A percentile compares a stretch with the other conserved stretches of the same genome.
Evolutionary conservation across 2,113 vertebrate genomes (phyloP).

Genomic region (Epinephelus moara): DNA sequence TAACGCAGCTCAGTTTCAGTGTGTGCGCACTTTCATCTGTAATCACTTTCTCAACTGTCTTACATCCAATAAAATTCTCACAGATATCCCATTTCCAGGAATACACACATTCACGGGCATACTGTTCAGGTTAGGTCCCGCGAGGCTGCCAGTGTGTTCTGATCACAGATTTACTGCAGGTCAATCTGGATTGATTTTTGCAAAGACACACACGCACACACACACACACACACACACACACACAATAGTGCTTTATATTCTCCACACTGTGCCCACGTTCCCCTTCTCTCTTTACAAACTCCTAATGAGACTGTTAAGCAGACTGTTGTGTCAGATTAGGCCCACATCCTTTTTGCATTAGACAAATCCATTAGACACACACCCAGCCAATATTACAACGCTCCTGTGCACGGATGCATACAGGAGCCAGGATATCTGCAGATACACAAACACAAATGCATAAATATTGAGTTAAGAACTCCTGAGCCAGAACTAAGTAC

Average conservation of each 20-base stretch:
- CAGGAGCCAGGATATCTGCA: slow-evolving; percentile 1
- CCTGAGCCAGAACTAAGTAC: neutral
- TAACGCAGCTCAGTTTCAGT: neutral
- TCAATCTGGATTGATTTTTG: slow-evolving; percentile 37
- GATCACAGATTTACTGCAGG: slow-evolving; percentile 55
- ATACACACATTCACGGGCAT: slow-evolving; percentile 32
- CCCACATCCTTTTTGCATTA: slow-evolving; percentile 65
- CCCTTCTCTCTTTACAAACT: slow-evolving; percentile 33
- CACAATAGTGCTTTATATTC: slow-evolving; percentile 44
- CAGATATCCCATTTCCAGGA: slow-evolving; percentile 48
- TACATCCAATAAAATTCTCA: slow-evolving; percentile 54
- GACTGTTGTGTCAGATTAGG: slow-evolving; percentile 45
- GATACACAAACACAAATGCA: slow-evolving; percentile 26
- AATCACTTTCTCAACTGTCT: slow-evolving; percentile 45
- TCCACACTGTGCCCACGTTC: slow-evolving; percentile 6
- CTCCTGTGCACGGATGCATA: slow-evolving; percentile 24
- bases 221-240: neutral
- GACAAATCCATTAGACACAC: slow-evolving; percentile 63
- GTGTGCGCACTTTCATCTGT: slow-evolving; percentile 19
- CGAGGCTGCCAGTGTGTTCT: slow-evolving; percentile 29
- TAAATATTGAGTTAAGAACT: slow-evolving; percentile 3
- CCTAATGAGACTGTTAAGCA: slow-evolving; percentile 33
- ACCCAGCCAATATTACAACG: slow-evolving; percentile 25
- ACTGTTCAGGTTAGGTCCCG: slow-evolving; percentile 44
- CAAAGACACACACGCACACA: slow-evolving; percentile 2